Evolutionary conservation across 2,888 invertebrate species (phyloP), one percentile per base, ranked within the genome.

Genomic region (Apotomis capreana): DNA sequence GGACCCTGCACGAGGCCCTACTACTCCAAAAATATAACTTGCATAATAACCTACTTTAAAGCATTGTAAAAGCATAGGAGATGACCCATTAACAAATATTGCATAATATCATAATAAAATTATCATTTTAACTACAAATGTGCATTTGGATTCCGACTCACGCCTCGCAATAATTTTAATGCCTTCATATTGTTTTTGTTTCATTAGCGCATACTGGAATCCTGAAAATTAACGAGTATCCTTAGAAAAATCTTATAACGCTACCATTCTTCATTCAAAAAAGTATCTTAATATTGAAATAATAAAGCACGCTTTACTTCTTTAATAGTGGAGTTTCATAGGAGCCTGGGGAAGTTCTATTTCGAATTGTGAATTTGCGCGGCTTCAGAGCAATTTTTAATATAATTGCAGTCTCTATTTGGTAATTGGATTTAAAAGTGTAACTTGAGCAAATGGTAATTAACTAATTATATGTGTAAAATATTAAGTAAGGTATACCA

Each of bases 141-240:
- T 55, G 65, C 65, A 68, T 68, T 37, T 59, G 59, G 15, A 59
- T 68, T 58, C 37, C 13, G 9, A 37, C 15, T 9, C 59, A 59
- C 51, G 51, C 58, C 46, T 8, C 46, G 49, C 52, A 49, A 55
- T 60, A 55, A 62, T 65, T 65, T 64, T n/a, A 59, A 70, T 64
- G 59, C 57, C 40, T 46, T 59, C 46, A 54, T 54, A 61, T 67
- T 70, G 65, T 70, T 70, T 65, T 70, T 70, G 55, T 70, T 70
- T 49, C 60, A 61, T 70, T 67, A 68, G 67, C 61, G 61, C 46
- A 15, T 13, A 61, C 61, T 46, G 70, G 37, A 26, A 37, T 26
- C 36, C 44, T 6, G 36, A 15, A n/a, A 46, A 57, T 40, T 54
- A 46, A 26, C 12, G 44, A 57, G n/a, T 15, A 64, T 9, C 44